Conservation (phyloP, 2,797 vertebrate species). For the Zonotrichia albicollis region DNA sequence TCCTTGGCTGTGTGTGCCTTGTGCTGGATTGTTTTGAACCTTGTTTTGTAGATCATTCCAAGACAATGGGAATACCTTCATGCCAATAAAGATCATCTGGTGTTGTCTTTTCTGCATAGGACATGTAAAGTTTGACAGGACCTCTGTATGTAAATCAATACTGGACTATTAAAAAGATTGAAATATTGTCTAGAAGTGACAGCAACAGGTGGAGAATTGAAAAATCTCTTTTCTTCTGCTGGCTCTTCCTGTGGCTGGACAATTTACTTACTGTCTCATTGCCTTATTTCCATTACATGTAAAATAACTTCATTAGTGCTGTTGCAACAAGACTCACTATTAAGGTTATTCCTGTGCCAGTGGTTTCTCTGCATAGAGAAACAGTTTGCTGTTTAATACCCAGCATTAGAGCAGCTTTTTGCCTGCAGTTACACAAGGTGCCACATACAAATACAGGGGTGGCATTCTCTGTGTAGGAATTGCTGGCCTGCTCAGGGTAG, state of each 20-base stretch:
- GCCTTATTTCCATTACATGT: not conserved
- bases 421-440: not conserved
- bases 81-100: not conserved
- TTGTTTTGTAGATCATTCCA: not conserved
- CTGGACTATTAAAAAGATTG: not conserved
- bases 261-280: conserved; percentile 2
- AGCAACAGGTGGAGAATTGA: not conserved
- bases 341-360: not conserved
- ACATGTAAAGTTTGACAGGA: not conserved
- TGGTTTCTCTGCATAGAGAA: not conserved
- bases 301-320: not conserved
- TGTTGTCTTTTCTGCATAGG: not conserved
- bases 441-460: not conserved
- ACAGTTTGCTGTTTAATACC: not conserved
- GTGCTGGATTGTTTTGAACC: not conserved
- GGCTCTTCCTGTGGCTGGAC: not conserved
- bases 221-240: not conserved
- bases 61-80: not conserved
- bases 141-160: not conserved
- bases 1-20: not conserved
- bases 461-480: not conserved
- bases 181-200: not conserved
- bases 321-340: not conserved
- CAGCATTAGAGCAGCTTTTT: not conserved
- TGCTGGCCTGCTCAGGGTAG: not conserved